Percentiles rank a stretch among this genome's conserved stretches.
phyloP scores from a whole-genome alignment of 2,797 vertebrate species.

The Enteromius afrohamiltoni region DNA sequence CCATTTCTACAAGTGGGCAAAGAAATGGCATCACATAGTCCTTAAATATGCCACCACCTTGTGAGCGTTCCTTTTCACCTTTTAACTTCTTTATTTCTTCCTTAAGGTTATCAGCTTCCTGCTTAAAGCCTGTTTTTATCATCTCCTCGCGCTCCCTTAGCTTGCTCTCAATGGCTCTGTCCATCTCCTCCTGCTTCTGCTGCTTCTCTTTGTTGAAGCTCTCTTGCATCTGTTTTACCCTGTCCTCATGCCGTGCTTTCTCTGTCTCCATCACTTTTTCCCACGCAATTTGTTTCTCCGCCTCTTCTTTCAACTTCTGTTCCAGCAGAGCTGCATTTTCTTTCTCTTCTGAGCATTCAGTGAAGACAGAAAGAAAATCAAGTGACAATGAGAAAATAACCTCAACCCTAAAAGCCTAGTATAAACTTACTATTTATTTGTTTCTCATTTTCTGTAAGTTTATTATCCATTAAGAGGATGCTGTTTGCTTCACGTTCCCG shows the following conservation, averaged over 20 bases:
- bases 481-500: conserved; percentile 50
- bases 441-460: conserved; percentile 58
- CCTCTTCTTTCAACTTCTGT: conserved; percentile 56
- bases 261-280: conserved; percentile 45
- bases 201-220: conserved; percentile 53
- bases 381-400: neutral
- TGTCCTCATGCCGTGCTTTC: conserved; percentile 50
- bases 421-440: conserved; percentile 50
- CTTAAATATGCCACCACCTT: neutral
- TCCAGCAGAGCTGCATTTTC: conserved; percentile 44
- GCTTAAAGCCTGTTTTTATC: conserved; percentile 51
- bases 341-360: conserved; percentile 49
- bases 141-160: conserved; percentile 56
- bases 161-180: conserved; percentile 57
- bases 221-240: conserved; percentile 37
- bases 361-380: neutral
- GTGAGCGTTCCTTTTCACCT: neutral
- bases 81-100: conserved; percentile 17
- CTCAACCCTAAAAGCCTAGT: neutral
- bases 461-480: conserved; percentile 58
- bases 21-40: conserved; percentile 8
- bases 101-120: conserved; percentile 52
- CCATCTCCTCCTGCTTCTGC: conserved; percentile 43
- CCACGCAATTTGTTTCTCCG: conserved; percentile 48
- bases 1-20: neutral